phyloP scores from a whole-genome alignment of 2,113 vertebrate genomes.

The Cygnus atratus region DNA sequence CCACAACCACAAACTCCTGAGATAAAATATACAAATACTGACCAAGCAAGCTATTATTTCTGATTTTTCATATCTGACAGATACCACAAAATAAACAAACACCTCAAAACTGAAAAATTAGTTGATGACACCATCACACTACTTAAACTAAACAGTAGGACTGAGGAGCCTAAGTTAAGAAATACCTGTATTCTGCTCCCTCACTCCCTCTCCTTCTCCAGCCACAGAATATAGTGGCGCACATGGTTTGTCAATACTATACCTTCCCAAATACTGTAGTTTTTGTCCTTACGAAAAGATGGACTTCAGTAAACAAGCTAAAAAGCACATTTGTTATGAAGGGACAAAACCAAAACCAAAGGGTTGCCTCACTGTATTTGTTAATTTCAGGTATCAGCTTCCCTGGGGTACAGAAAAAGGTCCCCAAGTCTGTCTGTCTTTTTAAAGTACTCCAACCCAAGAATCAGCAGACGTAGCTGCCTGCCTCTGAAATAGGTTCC shows the following conservation, averaged over 20 bases:
- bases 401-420: background rate
- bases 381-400: background rate
- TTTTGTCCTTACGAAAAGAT: background rate
- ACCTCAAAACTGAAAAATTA: background rate
- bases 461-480: background rate
- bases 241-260: background rate
- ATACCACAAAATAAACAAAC: background rate
- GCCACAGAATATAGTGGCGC: background rate
- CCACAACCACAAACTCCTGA: background rate
- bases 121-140: background rate
- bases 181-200: background rate
- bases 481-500: background rate
- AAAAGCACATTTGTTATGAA: background rate
- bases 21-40: background rate
- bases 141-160: background rate
- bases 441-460: background rate
- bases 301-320: background rate
- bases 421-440: background rate
- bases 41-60: background rate
- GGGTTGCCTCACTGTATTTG: no score
- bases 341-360: background rate
- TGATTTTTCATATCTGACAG: background rate
- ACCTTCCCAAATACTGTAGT: background rate
- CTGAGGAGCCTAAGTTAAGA: accelerated
- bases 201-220: background rate